Conservation (phyloP, 2,113 vertebrate species). For the Cromileptes altivelis region DNA sequence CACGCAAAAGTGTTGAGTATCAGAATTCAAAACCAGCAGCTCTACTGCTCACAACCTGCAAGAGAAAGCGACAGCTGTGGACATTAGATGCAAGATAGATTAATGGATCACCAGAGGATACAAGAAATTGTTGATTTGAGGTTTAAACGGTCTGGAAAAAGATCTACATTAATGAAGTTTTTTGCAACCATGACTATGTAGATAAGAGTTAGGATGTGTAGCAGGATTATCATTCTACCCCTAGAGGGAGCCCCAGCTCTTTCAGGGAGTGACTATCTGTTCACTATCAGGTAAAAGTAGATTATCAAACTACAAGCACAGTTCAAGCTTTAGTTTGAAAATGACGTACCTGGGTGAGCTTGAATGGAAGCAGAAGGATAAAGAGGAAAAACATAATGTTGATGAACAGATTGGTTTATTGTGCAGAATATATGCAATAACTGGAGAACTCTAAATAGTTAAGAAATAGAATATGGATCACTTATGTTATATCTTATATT, state of each 20-base stretch:
- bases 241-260: constrained; percentile 31
- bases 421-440: background rate
- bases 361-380: background rate
- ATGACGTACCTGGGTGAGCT: background rate
- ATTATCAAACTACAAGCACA: background rate
- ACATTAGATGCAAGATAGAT: too few relatives aligned
- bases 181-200: background rate
- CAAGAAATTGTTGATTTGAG: too few relatives aligned
- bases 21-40: too few relatives aligned
- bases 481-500: too few relatives aligned
- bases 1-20: too few relatives aligned
- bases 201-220: background rate
- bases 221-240: background rate
- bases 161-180: background rate
- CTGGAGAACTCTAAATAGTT: background rate
- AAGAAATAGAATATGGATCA: background rate
- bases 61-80: too few relatives aligned
- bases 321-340: background rate
- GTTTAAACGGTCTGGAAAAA: background rate
- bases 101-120: too few relatives aligned
- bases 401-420: background rate
- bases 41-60: too few relatives aligned
- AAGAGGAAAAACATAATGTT: background rate
- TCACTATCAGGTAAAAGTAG: background rate
- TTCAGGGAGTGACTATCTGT: background rate